Percentiles rank a stretch among this genome's conserved stretches.
These are phyloP conservation scores for Hemithea aestivaria DNA, from an alignment of 2,888 invertebrate species.

Conservation along the genomic window DNA sequence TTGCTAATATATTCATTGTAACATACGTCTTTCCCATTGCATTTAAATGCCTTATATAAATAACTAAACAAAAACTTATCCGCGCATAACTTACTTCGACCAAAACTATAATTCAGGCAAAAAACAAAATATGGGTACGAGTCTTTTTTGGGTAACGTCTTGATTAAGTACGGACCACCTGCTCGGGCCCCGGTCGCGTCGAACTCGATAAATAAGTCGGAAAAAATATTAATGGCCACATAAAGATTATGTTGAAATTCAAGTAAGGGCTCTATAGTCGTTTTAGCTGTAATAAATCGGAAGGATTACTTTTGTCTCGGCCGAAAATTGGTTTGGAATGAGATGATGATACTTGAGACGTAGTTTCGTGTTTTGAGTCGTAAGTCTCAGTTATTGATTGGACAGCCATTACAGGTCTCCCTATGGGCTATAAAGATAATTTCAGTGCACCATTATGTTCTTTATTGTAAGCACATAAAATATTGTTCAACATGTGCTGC, in stretches of 20 bases:
- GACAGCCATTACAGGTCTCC: constrained; percentile 9
- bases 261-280: constrained; percentile 55
- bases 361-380: constrained; percentile 19
- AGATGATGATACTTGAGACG: constrained; percentile 20
- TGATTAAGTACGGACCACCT: constrained; percentile 79
- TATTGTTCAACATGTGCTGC: neutral
- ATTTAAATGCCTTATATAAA: constrained; percentile 69
- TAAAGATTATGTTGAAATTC: constrained; percentile 69
- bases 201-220: constrained; percentile 66
- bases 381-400: constrained; percentile 19
- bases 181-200: constrained; percentile 57
- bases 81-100: constrained; percentile 59
- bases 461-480: constrained; percentile 5
- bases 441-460: constrained; percentile 13
- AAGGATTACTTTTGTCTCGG: constrained; percentile 51
- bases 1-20: constrained; percentile 74
- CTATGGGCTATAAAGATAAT: constrained; percentile 20
- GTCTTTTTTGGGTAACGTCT: constrained; percentile 74
- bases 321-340: constrained; percentile 29
- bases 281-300: constrained; percentile 51
- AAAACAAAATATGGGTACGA: constrained; percentile 64
- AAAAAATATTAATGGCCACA: constrained; percentile 67
- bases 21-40: constrained; percentile 69
- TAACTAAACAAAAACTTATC: constrained; percentile 62
- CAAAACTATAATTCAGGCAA: constrained; percentile 69